Base-by-base conservation (phyloP, 2,113 vertebrate genomes). In the Alouatta palliata region DNA sequence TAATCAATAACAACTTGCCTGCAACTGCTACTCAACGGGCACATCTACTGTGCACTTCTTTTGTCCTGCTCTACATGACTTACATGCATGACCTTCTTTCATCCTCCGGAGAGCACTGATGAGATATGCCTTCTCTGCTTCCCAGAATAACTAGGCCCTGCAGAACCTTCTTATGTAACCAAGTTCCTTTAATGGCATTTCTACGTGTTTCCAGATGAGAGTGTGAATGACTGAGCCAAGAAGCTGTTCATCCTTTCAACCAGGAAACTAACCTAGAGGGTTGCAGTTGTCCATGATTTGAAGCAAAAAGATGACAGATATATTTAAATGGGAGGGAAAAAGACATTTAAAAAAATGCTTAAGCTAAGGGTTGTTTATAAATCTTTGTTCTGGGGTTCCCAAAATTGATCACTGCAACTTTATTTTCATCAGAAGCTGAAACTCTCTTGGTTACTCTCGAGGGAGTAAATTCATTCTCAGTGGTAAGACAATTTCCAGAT, bases 401-500 rank as follows among this genome's bases (percentile, higher is more conserved):
- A 87, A 84, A 73, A 66, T 82, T 40, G 83, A n/a, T 73, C 43
- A 10, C 64, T 30, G 56, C 21, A 58, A 6, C 30, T 87, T 66
- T 80, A 21, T 77, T 92, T 94, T 75, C 68, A 90, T 58, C 56
- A 94, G 64, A 92, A 96, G 14, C 16, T 81, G 40, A 49, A 96
- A 61, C 85, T 87, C 70, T 64, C 84, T 70, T 70, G 17, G 54
- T 82, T 61, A 25, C 70, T 87, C 61, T 83, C 40, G 58, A 70
- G 76, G 47, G 23, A 3, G 32, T 0, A 6, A 64, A 52, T 85
- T 76, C n/a, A 81, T 64, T 64, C 61, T 64, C 86, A 77, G 64
- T 87, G 66, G 49, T 90, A 87, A 87, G 87, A 88, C 90, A 20
- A 95, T 91, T 93, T 73, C 40, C 49, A 94, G 45, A n/a, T 90